Conservation (phyloP, 2,888 invertebrate species). For the Morpho achilles region DNA sequence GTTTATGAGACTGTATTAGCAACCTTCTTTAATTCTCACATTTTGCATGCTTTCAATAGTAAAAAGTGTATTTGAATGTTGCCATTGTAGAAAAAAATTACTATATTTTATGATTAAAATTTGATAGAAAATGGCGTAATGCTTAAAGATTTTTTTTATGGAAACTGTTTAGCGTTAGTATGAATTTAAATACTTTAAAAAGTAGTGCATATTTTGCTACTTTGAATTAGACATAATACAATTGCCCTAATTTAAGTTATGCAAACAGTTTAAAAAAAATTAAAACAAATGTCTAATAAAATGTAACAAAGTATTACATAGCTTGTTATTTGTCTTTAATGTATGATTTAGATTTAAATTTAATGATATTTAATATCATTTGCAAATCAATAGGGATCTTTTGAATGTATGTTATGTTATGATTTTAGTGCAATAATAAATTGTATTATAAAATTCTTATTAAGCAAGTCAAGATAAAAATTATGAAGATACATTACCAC, state of each 20-base stretch:
- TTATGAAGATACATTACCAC: constrained; percentile 17
- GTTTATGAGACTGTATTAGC: constrained; percentile 41
- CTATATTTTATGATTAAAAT: constrained; percentile 23
- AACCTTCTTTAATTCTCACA: constrained; percentile 18
- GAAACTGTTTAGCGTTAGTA: constrained; percentile 5
- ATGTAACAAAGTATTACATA: constrained; percentile 16
- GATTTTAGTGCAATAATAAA: constrained; percentile 53
- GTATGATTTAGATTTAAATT: constrained; percentile 33
- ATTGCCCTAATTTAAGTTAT: constrained; percentile 8
- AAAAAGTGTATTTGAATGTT: constrained; percentile 26
- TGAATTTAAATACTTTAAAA: constrained; percentile 19
- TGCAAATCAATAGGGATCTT: constrained; percentile 52
- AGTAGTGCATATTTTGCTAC: constrained; percentile 19
- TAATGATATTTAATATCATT: constrained; percentile 72
- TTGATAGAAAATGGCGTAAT: constrained; percentile 37
- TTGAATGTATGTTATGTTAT: constrained; percentile 31
- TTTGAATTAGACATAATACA: constrained; percentile 15
- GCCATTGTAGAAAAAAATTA: constrained; percentile 26
- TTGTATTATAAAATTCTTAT: constrained; percentile 7
- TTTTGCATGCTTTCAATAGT: constrained; percentile 14
- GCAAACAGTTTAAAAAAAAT: neutral
- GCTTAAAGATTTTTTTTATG: constrained; percentile 17
- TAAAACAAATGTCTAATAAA: constrained; percentile 11
- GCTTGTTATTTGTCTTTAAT: constrained; percentile 27
- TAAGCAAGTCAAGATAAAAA: constrained; percentile 5